Base-by-base conservation (phyloP, 2,888 invertebrate genomes). In the Synanthedon formicaeformis region DNA sequence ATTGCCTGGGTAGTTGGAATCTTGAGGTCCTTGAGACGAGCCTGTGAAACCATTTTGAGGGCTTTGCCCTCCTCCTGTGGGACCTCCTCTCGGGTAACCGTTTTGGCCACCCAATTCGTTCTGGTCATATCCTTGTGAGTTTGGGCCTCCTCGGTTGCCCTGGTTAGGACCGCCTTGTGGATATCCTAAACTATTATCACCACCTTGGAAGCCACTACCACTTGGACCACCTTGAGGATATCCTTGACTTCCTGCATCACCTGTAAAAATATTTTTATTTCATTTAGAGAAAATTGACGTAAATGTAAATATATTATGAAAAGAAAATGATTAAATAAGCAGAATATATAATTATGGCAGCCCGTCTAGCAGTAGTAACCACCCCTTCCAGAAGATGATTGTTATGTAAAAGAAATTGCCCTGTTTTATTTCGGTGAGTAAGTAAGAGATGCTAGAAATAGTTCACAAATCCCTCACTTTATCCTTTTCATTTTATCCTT, bases 181-280 rank as follows among this genome's bases (percentile, higher is more conserved):
- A 51, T 67, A 69, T 16, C 63, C 66, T 6, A 63, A 55, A 18
- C 63, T 64, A 40, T 67, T 63, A 16, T 67, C 66, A 41, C 58
- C 56, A 48, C 64, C 64, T 51, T 65, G 56, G 53, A 69, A 71
- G 23, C 66, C 61, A 50, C 57, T 62, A 40, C 63, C 64, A 18
- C 60, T 66, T 40, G 59, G 58, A 11, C 61, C 60, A 10, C 65
- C 64, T 52, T 58, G 63, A 8, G 58, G 54, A 41, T 60, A 59
- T n/a, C 60, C 60, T 48, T 58, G 57, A 10, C 50, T 54, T 13
- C 50, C 50, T n/a, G 50, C 48, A 50, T 57, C 48, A 14, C 16
- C 45, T 45, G 45, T 13, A 45, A 45, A 5, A 45, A 3, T 34
- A 10, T 34, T 27, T 2, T 10, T 8, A 2, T 34, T 34, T 34